These are phyloP conservation scores for Hippopotamyrus pictus DNA, from an alignment of 2,797 vertebrate genomes.

Conservation along the genomic window DNA sequence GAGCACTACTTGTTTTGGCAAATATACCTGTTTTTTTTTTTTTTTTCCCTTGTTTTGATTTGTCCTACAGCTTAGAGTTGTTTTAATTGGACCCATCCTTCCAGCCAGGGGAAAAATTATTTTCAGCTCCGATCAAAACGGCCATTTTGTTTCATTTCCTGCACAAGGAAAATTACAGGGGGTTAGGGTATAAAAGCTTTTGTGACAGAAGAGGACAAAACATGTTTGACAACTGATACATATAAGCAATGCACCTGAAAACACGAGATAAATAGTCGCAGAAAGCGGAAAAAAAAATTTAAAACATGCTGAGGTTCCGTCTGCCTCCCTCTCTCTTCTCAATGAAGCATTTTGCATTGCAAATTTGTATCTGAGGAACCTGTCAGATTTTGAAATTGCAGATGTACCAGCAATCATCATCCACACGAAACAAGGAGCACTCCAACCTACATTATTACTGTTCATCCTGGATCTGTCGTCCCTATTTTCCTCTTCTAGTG, in stretches of 20 bases:
- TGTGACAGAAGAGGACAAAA: not conserved
- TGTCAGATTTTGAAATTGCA: constrained; percentile 26
- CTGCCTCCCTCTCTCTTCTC: not conserved
- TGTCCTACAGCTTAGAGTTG: not conserved
- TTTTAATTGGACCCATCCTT: constrained; percentile 16
- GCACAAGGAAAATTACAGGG: constrained; percentile 9
- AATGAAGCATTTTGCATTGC: constrained; percentile 23
- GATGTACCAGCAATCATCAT: constrained; percentile 22
- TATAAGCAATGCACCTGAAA: not conserved
- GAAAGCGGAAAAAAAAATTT: not conserved
- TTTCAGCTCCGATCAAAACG: not conserved
- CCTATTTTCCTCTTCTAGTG: constrained; percentile 23
- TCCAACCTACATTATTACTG: constrained; percentile 31
- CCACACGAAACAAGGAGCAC: not conserved
- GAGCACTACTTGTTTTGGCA: not conserved
- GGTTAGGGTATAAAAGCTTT: not conserved
- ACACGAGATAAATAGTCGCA: not conserved
- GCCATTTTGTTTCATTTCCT: not conserved
- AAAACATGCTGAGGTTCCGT: not conserved
- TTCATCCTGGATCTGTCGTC: constrained; percentile 23
- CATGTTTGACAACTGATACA: not conserved
- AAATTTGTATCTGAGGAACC: constrained; percentile 27
- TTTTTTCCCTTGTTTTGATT: constrained; percentile 3
- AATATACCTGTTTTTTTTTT: not conserved
- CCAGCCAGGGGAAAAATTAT: constrained; percentile 1